Evolutionary conservation across 2,113 vertebrate species (phyloP), one percentile per base, ranked within the genome.

Genomic region (Pogona vitticeps): DNA sequence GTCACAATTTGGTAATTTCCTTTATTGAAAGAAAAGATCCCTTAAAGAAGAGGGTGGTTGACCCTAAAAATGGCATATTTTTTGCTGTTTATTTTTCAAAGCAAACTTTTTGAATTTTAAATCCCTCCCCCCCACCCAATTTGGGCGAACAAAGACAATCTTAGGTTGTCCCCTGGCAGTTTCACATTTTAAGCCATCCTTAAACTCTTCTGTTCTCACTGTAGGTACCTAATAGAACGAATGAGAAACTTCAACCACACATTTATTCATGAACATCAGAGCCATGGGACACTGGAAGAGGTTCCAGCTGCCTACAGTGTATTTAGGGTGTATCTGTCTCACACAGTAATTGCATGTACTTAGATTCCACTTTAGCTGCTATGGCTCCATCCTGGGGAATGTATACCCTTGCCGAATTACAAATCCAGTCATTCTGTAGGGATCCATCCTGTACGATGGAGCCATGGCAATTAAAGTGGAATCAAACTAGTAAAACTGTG

Each of bases 11-110:
- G 88, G 91, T 89, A 92, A 84, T 84, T 94, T 84, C 86, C 83
- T 88, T 92, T 93, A 92, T 84, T 89, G 92, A 94, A 91, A 92
- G 87, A 86, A 93, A 90, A 91, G 3, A n/a, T 91, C 88, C 86
- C 94, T 91, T 0, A 8, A 77, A 92, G 88, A 88, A 94, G 88
- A 82, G 42, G 89, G 87, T 88, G 26, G 87, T 76, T 82, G 56
- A n/a, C 3, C 6, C 91, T 86, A 90, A 80, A 84, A 90, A 80
- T 0, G 0, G 75, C 56, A 58, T 42, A 89, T 59, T 75, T 82
- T 71, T 92, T 93, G 90, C 26, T 52, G 70, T 78, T 93, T 92
- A 93, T 85, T 83, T 84, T 94, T 92, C 28, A 46, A 18, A 67
- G 20, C 91, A 90, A 93, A 70, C n/a, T n/a, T n/a, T n/a, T n/a